Percentiles rank a stretch among this genome's conserved stretches.
Conservation (phyloP, 2,113 vertebrate genomes). For the Pterocles gutturalis region DNA sequence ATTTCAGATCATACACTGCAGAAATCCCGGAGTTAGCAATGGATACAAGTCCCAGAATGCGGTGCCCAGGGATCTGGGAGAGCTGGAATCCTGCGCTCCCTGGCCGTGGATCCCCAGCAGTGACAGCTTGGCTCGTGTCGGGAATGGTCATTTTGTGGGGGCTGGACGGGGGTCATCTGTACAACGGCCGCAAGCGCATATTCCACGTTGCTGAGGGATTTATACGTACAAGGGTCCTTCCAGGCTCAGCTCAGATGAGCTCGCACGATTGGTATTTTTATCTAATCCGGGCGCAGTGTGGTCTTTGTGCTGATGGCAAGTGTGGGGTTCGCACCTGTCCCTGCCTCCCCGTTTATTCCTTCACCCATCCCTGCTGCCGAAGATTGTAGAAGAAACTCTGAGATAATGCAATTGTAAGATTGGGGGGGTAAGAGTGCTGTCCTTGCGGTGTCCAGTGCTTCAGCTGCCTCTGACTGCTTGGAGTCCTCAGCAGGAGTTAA, state of each 20-base stretch:
- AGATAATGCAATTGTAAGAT: too few relatives aligned
- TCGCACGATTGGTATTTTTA: not conserved
- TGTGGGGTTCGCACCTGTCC: not conserved
- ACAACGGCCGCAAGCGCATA: not conserved
- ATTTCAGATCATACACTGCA: fast-evolving
- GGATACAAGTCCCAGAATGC: not conserved
- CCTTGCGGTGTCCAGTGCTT: fast-evolving
- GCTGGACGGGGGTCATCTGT: not conserved
- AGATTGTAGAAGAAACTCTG: not conserved
- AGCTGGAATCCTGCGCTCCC: not conserved
- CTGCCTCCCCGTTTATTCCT: not conserved
- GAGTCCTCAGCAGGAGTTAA: not conserved
- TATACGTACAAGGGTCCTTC: not conserved
- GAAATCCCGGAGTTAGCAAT: not conserved
- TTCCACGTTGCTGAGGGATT: not conserved
- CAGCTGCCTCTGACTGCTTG: not conserved
- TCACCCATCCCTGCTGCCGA: not conserved
- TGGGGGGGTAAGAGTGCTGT: not conserved
- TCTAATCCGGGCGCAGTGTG: not conserved
- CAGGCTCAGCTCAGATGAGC: not conserved
- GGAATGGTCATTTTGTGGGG: not conserved
- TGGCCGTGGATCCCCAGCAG: not conserved
- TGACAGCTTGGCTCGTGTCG: not conserved
- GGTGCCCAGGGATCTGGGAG: not conserved
- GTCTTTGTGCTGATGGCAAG: not conserved